Conservation (phyloP, 2,113 vertebrate genomes). For the Bujurquina vittata region DNA sequence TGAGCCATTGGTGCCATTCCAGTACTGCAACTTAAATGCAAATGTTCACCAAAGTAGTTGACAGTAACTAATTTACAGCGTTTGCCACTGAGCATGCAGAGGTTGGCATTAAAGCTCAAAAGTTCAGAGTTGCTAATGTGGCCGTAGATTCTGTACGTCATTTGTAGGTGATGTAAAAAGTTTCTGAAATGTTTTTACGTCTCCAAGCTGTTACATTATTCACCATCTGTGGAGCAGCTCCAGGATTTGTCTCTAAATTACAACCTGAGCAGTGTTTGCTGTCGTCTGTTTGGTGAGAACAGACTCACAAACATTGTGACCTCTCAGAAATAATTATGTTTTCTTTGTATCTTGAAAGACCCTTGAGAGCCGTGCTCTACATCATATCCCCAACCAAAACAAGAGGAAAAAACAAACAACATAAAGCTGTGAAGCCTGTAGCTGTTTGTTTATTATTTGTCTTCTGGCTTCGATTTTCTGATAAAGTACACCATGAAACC, state of each 20-base stretch:
- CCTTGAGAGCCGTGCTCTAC: background rate
- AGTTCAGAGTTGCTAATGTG: background rate
- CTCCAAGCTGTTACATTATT: background rate
- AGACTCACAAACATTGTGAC: background rate
- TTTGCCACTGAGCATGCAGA: no score
- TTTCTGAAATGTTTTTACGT: background rate
- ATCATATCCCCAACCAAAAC: background rate
- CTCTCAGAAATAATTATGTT: background rate
- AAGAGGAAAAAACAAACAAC: background rate
- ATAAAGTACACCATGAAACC: constrained; percentile 8
- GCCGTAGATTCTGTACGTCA: background rate
- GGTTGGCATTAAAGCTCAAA: no score
- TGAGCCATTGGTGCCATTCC: no score
- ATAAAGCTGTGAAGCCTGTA: constrained; percentile 1
- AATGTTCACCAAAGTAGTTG: no score
- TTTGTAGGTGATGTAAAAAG: background rate
- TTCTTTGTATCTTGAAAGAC: background rate
- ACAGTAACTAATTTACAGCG: no score
- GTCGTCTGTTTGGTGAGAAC: background rate
- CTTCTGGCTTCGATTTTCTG: background rate
- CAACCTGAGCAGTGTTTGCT: background rate
- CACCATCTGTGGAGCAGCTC: background rate
- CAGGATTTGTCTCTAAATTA: background rate
- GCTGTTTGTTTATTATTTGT: background rate
- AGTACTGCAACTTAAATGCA: no score